phyloP scores from a whole-genome alignment of 2,113 vertebrate genomes.

The Nanger granti region DNA sequence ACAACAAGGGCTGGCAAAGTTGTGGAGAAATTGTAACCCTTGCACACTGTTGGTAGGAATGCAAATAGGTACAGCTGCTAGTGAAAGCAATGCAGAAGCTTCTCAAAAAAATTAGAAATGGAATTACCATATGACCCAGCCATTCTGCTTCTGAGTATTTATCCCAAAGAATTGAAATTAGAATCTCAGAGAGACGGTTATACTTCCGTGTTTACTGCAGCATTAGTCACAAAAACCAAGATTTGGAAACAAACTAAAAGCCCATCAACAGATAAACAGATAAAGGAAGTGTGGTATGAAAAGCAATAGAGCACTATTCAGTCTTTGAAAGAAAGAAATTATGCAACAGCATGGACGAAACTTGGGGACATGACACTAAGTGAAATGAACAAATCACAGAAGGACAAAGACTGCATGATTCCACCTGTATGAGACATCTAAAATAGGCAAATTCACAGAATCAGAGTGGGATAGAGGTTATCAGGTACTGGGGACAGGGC shows the following conservation, averaged over 20 bases:
- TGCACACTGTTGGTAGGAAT: not conserved
- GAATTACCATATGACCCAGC: not conserved
- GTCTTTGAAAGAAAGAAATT: not conserved
- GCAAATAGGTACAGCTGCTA: not conserved
- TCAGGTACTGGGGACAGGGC: accelerated
- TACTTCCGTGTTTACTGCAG: not conserved
- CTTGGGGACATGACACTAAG: no score
- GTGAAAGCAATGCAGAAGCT: not conserved
- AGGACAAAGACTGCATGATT: not conserved
- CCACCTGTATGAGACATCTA: not conserved
- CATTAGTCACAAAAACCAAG: not conserved
- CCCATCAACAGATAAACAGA: not conserved
- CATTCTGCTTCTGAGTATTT: not conserved
- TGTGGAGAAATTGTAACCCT: not conserved
- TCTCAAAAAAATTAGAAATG: not conserved
- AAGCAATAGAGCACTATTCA: not conserved
- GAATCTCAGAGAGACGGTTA: not conserved
- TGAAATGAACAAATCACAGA: not conserved
- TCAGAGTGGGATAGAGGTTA: no score
- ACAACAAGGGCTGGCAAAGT: not conserved
- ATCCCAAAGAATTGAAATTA: not conserved
- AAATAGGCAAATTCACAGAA: not conserved
- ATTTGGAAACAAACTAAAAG: not conserved
- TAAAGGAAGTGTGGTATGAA: not conserved
- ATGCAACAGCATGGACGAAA: not conserved